Conservation (phyloP, 2,113 vertebrate species). For the Heteronetta atricapilla region DNA sequence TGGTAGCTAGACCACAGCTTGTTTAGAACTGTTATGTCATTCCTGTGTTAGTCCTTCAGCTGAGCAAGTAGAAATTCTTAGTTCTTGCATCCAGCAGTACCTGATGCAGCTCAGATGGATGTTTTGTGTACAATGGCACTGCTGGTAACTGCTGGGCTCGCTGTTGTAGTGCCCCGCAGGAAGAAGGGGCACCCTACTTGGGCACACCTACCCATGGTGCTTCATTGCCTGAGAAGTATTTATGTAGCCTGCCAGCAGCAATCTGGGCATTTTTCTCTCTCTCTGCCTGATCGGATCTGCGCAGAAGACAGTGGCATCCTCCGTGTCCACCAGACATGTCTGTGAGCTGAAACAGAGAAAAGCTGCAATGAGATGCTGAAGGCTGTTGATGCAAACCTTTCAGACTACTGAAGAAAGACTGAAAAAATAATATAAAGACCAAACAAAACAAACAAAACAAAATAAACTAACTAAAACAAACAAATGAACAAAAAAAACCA, state of each 20-base stretch:
- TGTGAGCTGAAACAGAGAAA: background rate
- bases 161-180: background rate
- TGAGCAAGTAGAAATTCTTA: background rate
- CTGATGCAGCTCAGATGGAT: background rate
- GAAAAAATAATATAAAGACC: background rate
- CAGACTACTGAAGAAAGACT: background rate
- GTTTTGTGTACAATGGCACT: background rate
- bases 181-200: background rate
- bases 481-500: background rate
- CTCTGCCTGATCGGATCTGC: background rate
- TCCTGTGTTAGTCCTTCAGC: background rate
- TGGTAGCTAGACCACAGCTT: background rate
- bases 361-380: background rate
- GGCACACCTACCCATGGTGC: too few species aligned
- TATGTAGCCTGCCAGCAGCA: background rate
- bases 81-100: background rate
- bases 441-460: background rate
- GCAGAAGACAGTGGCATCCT: background rate
- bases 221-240: background rate
- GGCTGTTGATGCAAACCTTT: background rate
- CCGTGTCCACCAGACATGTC: background rate
- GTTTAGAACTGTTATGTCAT: background rate
- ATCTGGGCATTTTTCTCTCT: background rate
- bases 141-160: background rate
- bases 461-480: background rate